A percentile compares a stretch with the other conserved stretches of the same genome.
These are phyloP conservation scores for Ashinkailepas kermadecensis DNA, from an alignment of 2,888 invertebrate species.

Conservation along the genomic window DNA sequence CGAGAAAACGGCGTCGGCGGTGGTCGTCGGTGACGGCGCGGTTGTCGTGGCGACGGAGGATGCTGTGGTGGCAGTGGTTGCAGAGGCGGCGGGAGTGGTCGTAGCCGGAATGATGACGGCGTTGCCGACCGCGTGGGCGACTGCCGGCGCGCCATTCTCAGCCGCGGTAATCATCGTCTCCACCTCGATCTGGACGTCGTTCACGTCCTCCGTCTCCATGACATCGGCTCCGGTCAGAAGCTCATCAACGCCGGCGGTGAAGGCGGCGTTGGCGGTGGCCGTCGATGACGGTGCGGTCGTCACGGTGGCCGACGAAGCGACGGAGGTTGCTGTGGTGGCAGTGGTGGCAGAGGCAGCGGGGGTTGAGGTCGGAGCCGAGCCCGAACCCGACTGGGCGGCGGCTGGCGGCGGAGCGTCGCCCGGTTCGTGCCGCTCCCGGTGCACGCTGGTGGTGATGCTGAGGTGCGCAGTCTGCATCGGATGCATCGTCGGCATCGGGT, in stretches of 20 bases:
- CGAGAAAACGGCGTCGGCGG: background rate
- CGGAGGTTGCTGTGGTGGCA: background rate
- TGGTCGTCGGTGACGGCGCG: background rate
- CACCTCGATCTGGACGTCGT: conserved; percentile 1
- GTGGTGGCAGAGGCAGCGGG: background rate
- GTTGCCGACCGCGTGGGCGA: conserved; percentile 45
- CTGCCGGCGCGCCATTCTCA: background rate
- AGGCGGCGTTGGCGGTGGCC: background rate
- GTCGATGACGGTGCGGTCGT: background rate
- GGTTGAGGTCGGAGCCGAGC: background rate
- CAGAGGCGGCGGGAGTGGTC: background rate
- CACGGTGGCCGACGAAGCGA: background rate
- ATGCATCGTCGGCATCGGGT: conserved; percentile 57
- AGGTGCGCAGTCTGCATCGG: conserved; percentile 43
- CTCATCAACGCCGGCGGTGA: background rate
- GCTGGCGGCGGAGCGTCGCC: background rate
- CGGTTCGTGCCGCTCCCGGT: conserved; percentile 12
- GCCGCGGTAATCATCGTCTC: background rate
- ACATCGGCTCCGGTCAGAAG: background rate
- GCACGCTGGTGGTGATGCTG: conserved; percentile 35
- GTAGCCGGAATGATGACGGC: conserved; percentile 38
- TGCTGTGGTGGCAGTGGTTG: background rate
- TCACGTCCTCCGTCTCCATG: conserved; percentile 8
- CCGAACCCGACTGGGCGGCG: conserved; percentile 20
- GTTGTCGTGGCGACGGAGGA: conserved; percentile 22